Evolutionary conservation across 2,888 invertebrate genomes (phyloP).

Genomic region (Melikaiella ostensackeni): DNA sequence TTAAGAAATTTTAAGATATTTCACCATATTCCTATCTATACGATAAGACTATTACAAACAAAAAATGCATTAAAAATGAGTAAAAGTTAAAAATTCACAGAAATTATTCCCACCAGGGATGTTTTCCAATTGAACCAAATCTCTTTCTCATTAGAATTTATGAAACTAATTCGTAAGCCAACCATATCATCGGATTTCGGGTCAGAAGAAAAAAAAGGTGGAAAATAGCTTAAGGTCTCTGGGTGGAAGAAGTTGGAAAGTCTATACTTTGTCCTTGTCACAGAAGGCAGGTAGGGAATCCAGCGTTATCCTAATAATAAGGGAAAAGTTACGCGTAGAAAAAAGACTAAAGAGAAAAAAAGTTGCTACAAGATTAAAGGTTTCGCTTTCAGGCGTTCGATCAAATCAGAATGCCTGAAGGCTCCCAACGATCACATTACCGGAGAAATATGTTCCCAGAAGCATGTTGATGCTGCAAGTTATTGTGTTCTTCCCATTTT

Average conservation of each 20-base stretch:
- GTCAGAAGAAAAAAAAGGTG: neutral
- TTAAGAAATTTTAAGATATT: no score
- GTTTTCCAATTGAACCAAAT: neutral
- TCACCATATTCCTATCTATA: no score
- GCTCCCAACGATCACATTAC: neutral
- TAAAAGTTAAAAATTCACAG: no score
- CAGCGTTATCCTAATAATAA: constrained; percentile 4
- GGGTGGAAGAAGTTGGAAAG: neutral
- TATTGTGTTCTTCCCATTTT: neutral
- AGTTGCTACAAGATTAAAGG: neutral
- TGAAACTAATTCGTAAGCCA: neutral
- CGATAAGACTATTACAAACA: no score
- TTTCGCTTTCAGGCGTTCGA: constrained; percentile 1
- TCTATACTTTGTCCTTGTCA: neutral
- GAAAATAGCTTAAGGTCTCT: neutral
- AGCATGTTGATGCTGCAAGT: neutral
- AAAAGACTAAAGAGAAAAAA: neutral
- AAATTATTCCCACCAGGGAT: no score
- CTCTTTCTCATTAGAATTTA: neutral
- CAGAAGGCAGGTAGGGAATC: neutral
- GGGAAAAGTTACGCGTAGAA: neutral
- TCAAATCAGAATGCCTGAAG: constrained; percentile 3
- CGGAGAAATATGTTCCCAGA: neutral
- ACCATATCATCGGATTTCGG: neutral
- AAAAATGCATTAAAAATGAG: no score